phyloP scores from a whole-genome alignment of 2,113 vertebrate genomes.

The Sterna hirundo region DNA sequence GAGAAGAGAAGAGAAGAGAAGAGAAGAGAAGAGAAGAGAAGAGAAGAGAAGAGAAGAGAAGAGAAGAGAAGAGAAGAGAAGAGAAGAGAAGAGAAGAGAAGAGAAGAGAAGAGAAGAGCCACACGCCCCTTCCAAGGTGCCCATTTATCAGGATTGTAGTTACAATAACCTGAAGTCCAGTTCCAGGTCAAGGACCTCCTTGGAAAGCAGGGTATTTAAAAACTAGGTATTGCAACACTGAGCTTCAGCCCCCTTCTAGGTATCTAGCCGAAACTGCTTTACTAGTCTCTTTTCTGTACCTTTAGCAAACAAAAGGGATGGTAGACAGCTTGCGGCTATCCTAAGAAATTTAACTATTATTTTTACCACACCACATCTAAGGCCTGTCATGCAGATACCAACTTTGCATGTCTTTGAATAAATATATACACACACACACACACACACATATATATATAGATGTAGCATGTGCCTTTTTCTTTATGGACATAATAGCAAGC shows the following conservation, averaged over 20 bases:
- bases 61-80: too few species aligned
- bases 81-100: not conserved
- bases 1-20: not conserved
- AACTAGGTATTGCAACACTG: not conserved
- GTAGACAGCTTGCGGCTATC: not conserved
- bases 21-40: not conserved
- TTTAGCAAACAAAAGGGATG: not conserved
- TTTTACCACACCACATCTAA: not conserved
- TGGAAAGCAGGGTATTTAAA: not conserved
- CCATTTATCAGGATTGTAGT: not conserved
- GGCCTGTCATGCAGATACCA: not conserved
- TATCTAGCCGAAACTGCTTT: not conserved
- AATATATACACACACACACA: not conserved
- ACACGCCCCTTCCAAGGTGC: not conserved
- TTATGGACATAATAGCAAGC: not conserved
- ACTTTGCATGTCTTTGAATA: not conserved
- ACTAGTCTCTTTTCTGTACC: not conserved
- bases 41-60: too few species aligned
- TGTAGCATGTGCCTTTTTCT: not conserved
- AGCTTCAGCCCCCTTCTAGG: not conserved
- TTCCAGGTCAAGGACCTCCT: not conserved
- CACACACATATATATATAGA: not conserved
- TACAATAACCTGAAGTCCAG: rapidly evolving
- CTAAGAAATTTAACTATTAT: not conserved
- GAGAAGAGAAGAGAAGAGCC: not conserved